These are phyloP conservation scores for Epizoanthus scotinus DNA, from an alignment of 92 coral and sea anemone species.

Conservation along the genomic window DNA sequence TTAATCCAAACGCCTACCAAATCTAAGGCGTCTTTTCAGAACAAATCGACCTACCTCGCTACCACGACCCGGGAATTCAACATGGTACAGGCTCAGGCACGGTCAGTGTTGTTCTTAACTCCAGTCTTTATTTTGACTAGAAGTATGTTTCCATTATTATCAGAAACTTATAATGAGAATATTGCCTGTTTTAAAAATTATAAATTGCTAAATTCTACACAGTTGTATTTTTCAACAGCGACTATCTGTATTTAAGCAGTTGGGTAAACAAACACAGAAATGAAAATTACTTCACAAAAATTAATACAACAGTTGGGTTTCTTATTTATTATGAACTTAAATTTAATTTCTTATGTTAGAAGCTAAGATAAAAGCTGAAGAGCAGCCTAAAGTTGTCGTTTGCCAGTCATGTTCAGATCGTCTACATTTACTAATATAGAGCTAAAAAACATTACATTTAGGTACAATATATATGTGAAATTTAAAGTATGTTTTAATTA, in stretches of 20 bases:
- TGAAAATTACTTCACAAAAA: not conserved
- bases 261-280: not conserved
- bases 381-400: not conserved
- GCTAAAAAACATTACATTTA: not conserved
- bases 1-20: not conserved
- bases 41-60: not conserved
- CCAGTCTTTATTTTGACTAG: not conserved
- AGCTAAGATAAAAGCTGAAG: no score
- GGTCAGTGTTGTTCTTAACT: not conserved
- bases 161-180: not conserved
- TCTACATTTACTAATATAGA: not conserved
- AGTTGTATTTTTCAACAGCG: not conserved
- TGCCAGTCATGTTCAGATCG: not conserved
- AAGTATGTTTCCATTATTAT: not conserved
- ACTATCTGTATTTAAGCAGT: conserved; percentile 1
- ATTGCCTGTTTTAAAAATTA: no score
- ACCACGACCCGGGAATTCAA: not conserved
- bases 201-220: conserved; percentile 6
- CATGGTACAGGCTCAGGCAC: not conserved
- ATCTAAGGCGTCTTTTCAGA: not conserved
- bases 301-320: not conserved
- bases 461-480: not conserved
- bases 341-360: not conserved
- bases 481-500: conserved; percentile 2
- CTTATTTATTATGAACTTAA: not conserved